Base-by-base conservation (phyloP, 2,113 vertebrate genomes). In the Otis tarda region DNA sequence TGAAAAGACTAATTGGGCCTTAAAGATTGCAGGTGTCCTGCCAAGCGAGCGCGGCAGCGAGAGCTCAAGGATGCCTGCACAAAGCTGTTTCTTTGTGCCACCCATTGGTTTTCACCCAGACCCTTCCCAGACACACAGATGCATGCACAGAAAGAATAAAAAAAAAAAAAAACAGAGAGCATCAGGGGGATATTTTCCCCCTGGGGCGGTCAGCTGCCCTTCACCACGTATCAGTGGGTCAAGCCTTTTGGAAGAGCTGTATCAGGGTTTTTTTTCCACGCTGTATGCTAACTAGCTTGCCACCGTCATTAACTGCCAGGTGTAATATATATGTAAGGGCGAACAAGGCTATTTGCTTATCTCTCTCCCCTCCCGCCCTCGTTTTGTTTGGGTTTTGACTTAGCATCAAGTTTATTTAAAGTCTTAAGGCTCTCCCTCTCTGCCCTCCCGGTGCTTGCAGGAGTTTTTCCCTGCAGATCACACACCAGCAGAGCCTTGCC, bases 1-100 rank as follows among this genome's bases (percentile, higher is more conserved):
- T 95, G 85, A 96, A 98, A 94, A 79, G 93, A 93, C 74, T 90
- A 96, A 97, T 85, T 94, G 87, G 80, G 86, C 60, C 87, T 90
- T 86, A 91, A 76, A 95, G 83, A 83, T 83, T 78, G 95, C 76
- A 95, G 92, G 93, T 93, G 85, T 83, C 84, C 59, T 15, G 3
- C 79, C 79, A 71, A 68, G 64, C 6, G 9, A 92, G 74, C 4
- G 63, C 43, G 37, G 83, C 12, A 0, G 56, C 10, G 0, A 41
- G 31, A n/a, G 50, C 83, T 89, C 59, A 82, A 95, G 84, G 86
- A 79, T 78, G 90, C 65, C 89, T 79, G 78, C 31, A 35, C 65
- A 92, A 95, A 91, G 56, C 12, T 12, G 30, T 20, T 83, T 80
- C 71, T 95, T 83, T 83, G 27, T 73, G 56, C 12, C 28, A 30